A percentile compares a stretch with the other conserved stretches of the same genome.
Conservation (phyloP, 1,140 invertebrate species). For the Eumaeus atala region DNA sequence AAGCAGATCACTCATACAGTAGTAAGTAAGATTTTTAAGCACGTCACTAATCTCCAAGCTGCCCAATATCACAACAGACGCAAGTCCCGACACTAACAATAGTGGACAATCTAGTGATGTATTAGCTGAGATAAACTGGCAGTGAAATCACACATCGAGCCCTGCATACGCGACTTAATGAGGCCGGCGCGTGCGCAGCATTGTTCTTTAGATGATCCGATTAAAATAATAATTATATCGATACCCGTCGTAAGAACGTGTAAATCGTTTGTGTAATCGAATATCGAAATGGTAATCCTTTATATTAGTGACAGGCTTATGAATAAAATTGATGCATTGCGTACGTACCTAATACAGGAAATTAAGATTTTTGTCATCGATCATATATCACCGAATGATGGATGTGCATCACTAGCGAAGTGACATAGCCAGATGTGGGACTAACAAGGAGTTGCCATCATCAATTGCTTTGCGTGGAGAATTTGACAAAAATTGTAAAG, state of each 20-base stretch:
- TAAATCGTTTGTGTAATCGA: constrained; percentile 13
- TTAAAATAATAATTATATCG: constrained; percentile 36
- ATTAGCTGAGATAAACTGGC: constrained; percentile 37
- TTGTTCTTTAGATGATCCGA: constrained; percentile 35
- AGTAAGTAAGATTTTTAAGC: too few species aligned
- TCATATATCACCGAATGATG: background rate
- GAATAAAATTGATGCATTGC: too few species aligned
- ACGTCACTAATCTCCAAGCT: too few species aligned
- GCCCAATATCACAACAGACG: constrained; percentile 32
- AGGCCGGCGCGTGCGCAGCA: constrained; percentile 29
- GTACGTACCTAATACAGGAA: background rate
- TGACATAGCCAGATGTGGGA: too few species aligned
- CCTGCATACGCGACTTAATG: constrained; percentile 23
- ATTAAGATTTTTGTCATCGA: background rate
- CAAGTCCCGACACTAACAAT: constrained; percentile 35
- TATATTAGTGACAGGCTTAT: constrained; percentile 7
- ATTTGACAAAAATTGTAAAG: too few species aligned
- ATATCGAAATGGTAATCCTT: constrained; percentile 5
- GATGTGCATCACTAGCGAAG: too few species aligned
- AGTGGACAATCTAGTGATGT: constrained; percentile 39
- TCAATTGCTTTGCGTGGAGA: too few species aligned
- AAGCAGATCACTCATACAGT: too few species aligned
- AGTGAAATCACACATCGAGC: constrained; percentile 39
- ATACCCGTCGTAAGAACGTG: constrained; percentile 15
- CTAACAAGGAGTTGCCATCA: too few species aligned